A percentile compares a stretch with the other conserved stretches of the same genome.
These are phyloP conservation scores for Bathynomus jamesi DNA, from an alignment of 1,140 invertebrate genomes.

Conservation along the genomic window DNA sequence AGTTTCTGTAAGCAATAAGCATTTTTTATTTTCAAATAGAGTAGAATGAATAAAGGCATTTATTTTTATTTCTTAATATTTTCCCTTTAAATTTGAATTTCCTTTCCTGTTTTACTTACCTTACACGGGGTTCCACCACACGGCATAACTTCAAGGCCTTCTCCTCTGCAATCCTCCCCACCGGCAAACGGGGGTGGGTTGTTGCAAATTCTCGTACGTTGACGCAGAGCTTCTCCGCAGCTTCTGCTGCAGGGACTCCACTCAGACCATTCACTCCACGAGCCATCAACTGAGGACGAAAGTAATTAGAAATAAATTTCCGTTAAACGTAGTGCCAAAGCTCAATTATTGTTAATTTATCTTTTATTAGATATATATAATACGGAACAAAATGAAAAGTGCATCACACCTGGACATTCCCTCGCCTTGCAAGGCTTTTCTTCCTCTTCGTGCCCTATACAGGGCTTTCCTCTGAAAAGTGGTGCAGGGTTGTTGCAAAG, in stretches of 20 bases:
- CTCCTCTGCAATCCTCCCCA: conserved; percentile 23
- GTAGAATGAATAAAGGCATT: too few relatives aligned
- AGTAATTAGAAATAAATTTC: not conserved
- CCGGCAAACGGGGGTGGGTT: conserved; percentile 25
- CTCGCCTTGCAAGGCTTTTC: conserved; percentile 61
- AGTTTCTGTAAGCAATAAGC: too few relatives aligned
- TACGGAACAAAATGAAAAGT: not conserved
- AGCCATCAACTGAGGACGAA: conserved; percentile 43
- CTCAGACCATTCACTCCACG: conserved; percentile 73
- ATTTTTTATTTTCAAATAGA: too few relatives aligned
- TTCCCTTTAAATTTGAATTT: too few relatives aligned
- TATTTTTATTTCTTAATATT: too few relatives aligned
- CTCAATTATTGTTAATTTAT: not conserved
- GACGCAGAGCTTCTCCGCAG: conserved; percentile 59
- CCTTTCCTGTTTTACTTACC: conserved; percentile 14
- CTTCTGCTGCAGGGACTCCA: conserved; percentile 69
- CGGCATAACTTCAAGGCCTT: conserved; percentile 42
- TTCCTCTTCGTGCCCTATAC: conserved; percentile 55
- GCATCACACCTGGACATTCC: conserved; percentile 54
- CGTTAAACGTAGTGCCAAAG: not conserved
- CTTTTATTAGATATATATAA: too few relatives aligned
- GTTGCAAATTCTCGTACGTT: conserved; percentile 46
- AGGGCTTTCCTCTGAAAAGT: conserved; percentile 53
- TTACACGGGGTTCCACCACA: conserved; percentile 52
- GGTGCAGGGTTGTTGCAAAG: conserved; percentile 44